These are phyloP conservation scores for Dipus sagitta DNA, from an alignment of 2,797 vertebrate species.

Conservation along the genomic window DNA sequence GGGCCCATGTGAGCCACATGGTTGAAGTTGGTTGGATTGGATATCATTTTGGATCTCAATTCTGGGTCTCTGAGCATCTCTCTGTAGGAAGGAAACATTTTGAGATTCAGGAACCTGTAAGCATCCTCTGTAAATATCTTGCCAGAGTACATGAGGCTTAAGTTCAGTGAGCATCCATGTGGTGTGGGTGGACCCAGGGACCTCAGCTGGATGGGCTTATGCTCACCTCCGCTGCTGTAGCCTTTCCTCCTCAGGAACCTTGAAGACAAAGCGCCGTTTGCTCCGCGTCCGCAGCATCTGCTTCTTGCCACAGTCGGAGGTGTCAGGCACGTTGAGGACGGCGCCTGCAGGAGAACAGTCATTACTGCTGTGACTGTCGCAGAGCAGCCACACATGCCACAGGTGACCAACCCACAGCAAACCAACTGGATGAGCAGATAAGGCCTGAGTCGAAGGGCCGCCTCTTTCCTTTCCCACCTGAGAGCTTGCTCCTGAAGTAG, in stretches of 20 bases:
- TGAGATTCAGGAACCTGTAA: background rate
- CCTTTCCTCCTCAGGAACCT: conserved; percentile 96
- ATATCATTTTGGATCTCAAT: conserved; percentile 97
- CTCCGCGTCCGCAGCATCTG: conserved; percentile 98
- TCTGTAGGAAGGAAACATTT: conserved; percentile 83
- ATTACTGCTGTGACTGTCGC: background rate
- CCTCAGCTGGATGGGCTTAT: accelerated
- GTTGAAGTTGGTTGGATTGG: conserved; percentile 98
- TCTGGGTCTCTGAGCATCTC: conserved; percentile 98
- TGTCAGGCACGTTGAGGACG: conserved; percentile 94
- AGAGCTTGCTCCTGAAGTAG: conserved; percentile 94
- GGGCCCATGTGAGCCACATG: conserved; percentile 99
- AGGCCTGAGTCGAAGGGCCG: background rate
- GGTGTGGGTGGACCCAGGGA: too few species aligned
- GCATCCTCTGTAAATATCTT: background rate
- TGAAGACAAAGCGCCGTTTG: conserved; percentile 97
- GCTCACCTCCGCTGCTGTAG: conserved; percentile 89
- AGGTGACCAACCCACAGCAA: background rate
- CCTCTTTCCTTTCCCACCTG: conserved; percentile 59
- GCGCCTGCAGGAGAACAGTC: conserved; percentile 87
- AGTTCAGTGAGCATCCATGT: accelerated
- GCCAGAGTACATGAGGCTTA: too few species aligned
- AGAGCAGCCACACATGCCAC: accelerated
- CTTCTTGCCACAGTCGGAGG: conserved; percentile 95
- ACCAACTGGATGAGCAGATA: too few species aligned